Percentiles rank a stretch among this genome's conserved stretches.
Conservation (phyloP, 2,113 vertebrate genomes). For the Craseonycteris thonglongyai region DNA sequence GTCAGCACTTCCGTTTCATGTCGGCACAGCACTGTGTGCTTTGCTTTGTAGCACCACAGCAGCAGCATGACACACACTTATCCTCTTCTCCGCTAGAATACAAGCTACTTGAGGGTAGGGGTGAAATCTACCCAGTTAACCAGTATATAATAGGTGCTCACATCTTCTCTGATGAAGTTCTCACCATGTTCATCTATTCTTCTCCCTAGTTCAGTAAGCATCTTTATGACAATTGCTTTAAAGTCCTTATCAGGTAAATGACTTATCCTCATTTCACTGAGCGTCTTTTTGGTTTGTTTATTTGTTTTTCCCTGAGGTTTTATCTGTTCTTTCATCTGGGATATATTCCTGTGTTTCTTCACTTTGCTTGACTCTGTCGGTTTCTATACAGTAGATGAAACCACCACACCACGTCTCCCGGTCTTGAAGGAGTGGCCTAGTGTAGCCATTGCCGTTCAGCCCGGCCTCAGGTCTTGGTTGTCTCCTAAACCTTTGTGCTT, state of each 20-base stretch:
- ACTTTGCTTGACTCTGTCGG: not conserved
- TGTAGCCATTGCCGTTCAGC: not conserved
- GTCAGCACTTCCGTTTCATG: not conserved
- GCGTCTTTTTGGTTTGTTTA: not conserved
- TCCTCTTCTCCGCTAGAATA: not conserved
- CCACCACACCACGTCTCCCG: not conserved
- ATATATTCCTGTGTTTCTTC: not conserved
- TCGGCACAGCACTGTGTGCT: not conserved
- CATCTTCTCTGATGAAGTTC: no score
- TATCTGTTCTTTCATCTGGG: not conserved
- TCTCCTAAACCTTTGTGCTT: not conserved
- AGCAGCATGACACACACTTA: not conserved
- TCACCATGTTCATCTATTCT: not conserved
- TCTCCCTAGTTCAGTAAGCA: not conserved
- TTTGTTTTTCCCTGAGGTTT: not conserved
- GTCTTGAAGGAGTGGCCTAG: not conserved
- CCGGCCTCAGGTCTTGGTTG: not conserved
- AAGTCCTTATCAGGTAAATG: not conserved
- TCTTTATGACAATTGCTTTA: not conserved
- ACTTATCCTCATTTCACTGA: not conserved
- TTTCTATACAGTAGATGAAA: not conserved
- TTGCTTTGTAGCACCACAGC: not conserved
- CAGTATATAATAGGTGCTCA: not conserved
- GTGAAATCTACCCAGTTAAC: not conserved
- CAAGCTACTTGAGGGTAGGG: not conserved